Evolutionary conservation across 2,113 vertebrate genomes (phyloP), one percentile per base, ranked within the genome.

Genomic region (Lipotes vexillifer): DNA sequence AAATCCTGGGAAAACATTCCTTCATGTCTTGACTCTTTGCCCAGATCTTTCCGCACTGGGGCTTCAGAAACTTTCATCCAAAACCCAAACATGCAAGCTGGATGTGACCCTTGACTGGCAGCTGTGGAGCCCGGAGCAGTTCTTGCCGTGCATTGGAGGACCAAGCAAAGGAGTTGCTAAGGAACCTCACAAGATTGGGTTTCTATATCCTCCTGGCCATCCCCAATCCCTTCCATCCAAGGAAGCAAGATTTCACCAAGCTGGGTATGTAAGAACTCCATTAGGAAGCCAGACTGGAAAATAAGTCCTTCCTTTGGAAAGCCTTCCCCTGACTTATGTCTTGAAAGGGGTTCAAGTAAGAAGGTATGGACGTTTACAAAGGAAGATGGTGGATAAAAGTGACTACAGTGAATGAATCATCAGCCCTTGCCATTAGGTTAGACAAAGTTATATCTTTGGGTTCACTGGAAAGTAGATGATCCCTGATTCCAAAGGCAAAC

Each of bases 1-100:
- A 92, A 91, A 93, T 87, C 92, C 93, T 97, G 83, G 90, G 92
- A 94, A 96, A 95, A 82, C 78, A 94, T 82, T 92, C 59, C n/a
- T 92, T 94, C 87, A 46, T 23, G 68, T 74, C 66, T 96, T 95
- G 93, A 96, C 33, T 86, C 68, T 94, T 88, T 93, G 95, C 91
- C 95, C 93, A 92, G 88, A 68, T 75, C 66, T 87, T 81, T 90
- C 74, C 52, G 27, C 77, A 77, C 57, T 68, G 71, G 69, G 61
- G 68, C 81, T 94, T 94, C 52, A 77, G 83, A 89, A 96, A 88
- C 31, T 80, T 20, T 93, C 84, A 84, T 84, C 94, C 86, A 82
- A 89, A 90, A 92, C 74, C 52, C 91, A 81, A 96, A 94, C 81
- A 93, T 74, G 88, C 8, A 25, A 89, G 81, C 55, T 71, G 75